Evolutionary conservation across 2,888 invertebrate genomes (phyloP).

Genomic region (Muschampia plurimacula): DNA sequence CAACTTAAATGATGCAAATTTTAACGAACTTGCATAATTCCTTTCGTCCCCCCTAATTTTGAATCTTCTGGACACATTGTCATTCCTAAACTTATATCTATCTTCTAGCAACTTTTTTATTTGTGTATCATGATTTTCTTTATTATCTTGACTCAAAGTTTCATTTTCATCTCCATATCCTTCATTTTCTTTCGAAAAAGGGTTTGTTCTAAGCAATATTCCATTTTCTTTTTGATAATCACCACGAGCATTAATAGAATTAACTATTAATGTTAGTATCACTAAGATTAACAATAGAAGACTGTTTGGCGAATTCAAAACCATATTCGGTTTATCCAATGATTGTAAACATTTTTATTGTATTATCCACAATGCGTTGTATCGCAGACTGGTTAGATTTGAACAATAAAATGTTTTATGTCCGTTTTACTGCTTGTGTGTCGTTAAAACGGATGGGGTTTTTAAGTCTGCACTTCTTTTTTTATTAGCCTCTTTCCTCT

Average conservation of each 20-base stretch:
- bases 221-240: neutral
- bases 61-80: conserved; percentile 67
- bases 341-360: conserved; percentile 10
- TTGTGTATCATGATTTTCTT: conserved; percentile 49
- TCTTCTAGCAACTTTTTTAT: conserved; percentile 69
- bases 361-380: neutral
- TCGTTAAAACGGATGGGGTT: conserved; percentile 33
- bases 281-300: neutral
- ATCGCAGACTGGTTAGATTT: conserved; percentile 10
- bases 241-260: neutral
- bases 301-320: neutral
- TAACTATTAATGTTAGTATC: neutral
- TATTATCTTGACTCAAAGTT: neutral
- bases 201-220: neutral
- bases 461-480: conserved; percentile 22
- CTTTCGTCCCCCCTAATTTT: conserved; percentile 58
- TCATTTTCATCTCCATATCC: neutral
- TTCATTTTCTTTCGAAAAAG: neutral
- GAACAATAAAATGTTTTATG: conserved; percentile 33
- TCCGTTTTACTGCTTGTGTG: conserved; percentile 20
- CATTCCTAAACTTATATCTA: conserved; percentile 72
- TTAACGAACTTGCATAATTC: conserved; percentile 37
- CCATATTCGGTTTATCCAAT: neutral
- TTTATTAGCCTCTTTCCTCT: conserved; percentile 9
- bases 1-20: neutral